These are phyloP conservation scores for Galagoides demidoff DNA, from an alignment of 2,797 vertebrate species.

Conservation along the genomic window DNA sequence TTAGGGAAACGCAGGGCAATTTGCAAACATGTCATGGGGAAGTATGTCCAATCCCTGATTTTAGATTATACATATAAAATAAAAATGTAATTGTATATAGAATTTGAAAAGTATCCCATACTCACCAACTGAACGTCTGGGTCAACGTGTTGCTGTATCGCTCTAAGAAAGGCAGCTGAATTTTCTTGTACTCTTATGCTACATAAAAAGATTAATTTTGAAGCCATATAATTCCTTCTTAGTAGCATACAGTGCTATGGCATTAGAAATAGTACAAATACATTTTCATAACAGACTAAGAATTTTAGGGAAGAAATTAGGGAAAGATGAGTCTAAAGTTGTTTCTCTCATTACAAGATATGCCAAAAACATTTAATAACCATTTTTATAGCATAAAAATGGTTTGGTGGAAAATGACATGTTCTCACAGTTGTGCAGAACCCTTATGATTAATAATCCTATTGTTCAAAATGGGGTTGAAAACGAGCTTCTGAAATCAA, in stretches of 20 bases:
- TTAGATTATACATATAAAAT: not conserved
- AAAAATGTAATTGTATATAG: constrained; percentile 46
- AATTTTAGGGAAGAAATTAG: not conserved
- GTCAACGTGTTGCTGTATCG: constrained; percentile 68
- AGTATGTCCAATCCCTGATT: constrained; percentile 4
- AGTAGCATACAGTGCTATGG: not conserved
- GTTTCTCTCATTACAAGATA: not conserved
- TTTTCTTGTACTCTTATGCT: constrained; percentile 58
- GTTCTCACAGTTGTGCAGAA: not conserved
- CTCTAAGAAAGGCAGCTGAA: constrained; percentile 59
- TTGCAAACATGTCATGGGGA: not conserved
- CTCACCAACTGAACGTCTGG: constrained; percentile 78
- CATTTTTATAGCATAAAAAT: constrained; percentile 24
- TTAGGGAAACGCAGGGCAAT: not conserved
- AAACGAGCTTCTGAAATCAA: constrained; percentile 35
- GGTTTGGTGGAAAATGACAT: not conserved
- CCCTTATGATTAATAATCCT: not conserved
- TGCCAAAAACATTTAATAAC: constrained; percentile 5
- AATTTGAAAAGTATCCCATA: constrained; percentile 28
- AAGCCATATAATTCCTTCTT: not conserved
- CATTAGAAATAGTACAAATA: not conserved
- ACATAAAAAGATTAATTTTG: not conserved
- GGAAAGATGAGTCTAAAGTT: constrained; percentile 33
- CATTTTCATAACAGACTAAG: not conserved
- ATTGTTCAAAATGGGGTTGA: constrained; percentile 23